A percentile compares a stretch with the other conserved stretches of the same genome.
Evolutionary conservation across 2,113 vertebrate genomes (phyloP).

Genomic region (Lophius piscatorius): DNA sequence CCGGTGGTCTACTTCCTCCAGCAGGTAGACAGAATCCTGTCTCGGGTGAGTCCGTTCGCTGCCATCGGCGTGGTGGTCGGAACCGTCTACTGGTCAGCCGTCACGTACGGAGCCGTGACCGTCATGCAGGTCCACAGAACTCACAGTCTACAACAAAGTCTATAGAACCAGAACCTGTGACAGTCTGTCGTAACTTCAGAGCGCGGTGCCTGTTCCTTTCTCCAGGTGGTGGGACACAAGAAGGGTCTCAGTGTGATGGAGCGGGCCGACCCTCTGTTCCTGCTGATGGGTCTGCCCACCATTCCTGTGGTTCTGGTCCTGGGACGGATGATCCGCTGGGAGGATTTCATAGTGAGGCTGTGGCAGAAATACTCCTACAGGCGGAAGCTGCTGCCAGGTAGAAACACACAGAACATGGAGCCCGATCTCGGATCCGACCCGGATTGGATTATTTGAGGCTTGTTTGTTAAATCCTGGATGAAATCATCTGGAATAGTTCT

Average conservation of each 20-base stretch:
- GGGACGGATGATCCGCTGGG: constrained; percentile 84
- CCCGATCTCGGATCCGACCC: too few species aligned
- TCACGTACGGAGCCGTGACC: constrained; percentile 83
- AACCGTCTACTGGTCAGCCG: constrained; percentile 81
- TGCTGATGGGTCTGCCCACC: constrained; percentile 82
- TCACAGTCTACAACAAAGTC: accelerated
- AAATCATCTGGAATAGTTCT: too few species aligned
- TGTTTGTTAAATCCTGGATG: too few species aligned
- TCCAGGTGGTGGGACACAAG: constrained; percentile 82
- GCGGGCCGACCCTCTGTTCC: constrained; percentile 80
- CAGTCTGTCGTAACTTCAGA: neutral
- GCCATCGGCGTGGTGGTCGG: constrained; percentile 80
- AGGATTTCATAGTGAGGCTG: constrained; percentile 78
- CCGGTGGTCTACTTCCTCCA: constrained; percentile 80
- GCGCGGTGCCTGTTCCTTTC: neutral
- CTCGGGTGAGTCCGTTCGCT: constrained; percentile 78
- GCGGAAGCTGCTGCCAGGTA: constrained; percentile 53
- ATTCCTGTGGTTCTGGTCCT: constrained; percentile 81
- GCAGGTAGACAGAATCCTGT: constrained; percentile 77
- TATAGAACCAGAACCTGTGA: accelerated
- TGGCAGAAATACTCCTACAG: constrained; percentile 76
- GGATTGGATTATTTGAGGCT: too few species aligned
- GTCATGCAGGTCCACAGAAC: constrained; percentile 80
- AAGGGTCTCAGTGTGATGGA: constrained; percentile 82
- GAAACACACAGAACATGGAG: neutral